Percentiles rank a stretch among this genome's conserved stretches.
phyloP scores from a whole-genome alignment of 2,113 vertebrate genomes.

The Petromus typicus region DNA sequence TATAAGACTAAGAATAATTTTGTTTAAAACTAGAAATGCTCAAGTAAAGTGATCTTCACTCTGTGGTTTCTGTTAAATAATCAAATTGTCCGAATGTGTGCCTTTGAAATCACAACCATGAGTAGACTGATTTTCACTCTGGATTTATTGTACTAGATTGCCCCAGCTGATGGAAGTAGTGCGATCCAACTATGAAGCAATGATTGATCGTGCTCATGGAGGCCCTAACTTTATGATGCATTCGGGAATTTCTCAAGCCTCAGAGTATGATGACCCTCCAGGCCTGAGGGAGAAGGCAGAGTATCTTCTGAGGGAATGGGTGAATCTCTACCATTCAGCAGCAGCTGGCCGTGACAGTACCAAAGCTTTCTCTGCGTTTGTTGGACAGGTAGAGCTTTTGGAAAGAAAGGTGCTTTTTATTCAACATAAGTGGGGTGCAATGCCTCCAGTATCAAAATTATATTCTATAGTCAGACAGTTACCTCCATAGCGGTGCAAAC shows the following conservation, averaged over 20 bases:
- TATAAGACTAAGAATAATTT: constrained; percentile 33
- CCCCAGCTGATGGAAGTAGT: constrained; percentile 99
- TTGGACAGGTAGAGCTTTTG: constrained; percentile 97
- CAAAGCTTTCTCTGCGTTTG: constrained; percentile 99
- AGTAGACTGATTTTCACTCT: constrained; percentile 75
- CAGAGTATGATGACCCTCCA: constrained; percentile 98
- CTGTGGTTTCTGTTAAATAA: constrained; percentile 39
- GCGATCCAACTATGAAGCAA: constrained; percentile 98
- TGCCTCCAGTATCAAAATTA: constrained; percentile 83
- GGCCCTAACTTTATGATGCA: constrained; percentile 99
- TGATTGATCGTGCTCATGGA: constrained; percentile 98
- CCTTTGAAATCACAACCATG: constrained; percentile 82
- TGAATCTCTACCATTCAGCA: constrained; percentile 99
- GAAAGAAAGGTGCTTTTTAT: constrained; percentile 93
- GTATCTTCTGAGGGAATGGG: constrained; percentile 98
- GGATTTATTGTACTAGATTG: constrained; percentile 88
- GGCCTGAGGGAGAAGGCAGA: constrained; percentile 98
- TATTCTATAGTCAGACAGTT: constrained; percentile 72
- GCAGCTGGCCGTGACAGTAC: constrained; percentile 98
- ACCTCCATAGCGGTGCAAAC: constrained; percentile 73
- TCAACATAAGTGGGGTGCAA: constrained; percentile 88
- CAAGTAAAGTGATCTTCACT: constrained; percentile 1
- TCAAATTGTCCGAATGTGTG: constrained; percentile 21
- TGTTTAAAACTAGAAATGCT: constrained; percentile 13
- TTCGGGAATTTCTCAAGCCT: constrained; percentile 99